Percentiles rank a stretch among this genome's conserved stretches.
Conservation (phyloP, 2,888 invertebrate species). For the Aphodius granarius region DNA sequence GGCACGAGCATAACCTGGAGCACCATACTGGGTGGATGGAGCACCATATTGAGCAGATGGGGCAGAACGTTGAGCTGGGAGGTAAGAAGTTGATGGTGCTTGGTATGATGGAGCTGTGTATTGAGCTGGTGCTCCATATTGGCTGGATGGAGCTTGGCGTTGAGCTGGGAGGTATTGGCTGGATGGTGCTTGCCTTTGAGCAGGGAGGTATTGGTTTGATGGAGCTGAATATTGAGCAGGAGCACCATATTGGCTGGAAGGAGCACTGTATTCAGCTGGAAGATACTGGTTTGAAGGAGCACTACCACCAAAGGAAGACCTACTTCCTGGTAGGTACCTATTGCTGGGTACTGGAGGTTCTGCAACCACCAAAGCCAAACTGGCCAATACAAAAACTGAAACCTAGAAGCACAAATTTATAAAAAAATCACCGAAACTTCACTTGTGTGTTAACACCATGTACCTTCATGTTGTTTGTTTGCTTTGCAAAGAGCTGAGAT, state of each 20-base stretch:
- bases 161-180: not conserved
- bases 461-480: conserved; percentile 2
- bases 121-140: conserved; percentile 16
- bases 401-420: conserved; percentile 35
- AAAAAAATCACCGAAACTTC: not conserved
- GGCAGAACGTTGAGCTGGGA: not conserved
- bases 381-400: conserved; percentile 37
- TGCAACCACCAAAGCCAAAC: conserved; percentile 43
- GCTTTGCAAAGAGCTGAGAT: conserved; percentile 32
- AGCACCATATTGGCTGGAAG: conserved; percentile 10
- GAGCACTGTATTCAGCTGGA: conserved; percentile 31
- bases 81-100: not conserved
- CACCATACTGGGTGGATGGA: conserved; percentile 2
- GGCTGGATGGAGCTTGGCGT: conserved; percentile 5
- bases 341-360: conserved; percentile 50
- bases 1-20: not conserved
- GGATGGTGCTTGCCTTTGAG: not conserved
- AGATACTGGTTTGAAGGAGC: conserved; percentile 19
- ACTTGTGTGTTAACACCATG: not conserved
- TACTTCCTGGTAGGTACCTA: conserved; percentile 47
- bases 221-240: conserved; percentile 11
- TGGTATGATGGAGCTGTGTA: conserved; percentile 1
- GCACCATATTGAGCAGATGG: conserved; percentile 11
- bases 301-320: conserved; percentile 25
- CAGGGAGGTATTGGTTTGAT: not conserved